Evolutionary conservation across 2,797 vertebrate species (phyloP).

Genomic region (Phyllotis vaccarum): DNA sequence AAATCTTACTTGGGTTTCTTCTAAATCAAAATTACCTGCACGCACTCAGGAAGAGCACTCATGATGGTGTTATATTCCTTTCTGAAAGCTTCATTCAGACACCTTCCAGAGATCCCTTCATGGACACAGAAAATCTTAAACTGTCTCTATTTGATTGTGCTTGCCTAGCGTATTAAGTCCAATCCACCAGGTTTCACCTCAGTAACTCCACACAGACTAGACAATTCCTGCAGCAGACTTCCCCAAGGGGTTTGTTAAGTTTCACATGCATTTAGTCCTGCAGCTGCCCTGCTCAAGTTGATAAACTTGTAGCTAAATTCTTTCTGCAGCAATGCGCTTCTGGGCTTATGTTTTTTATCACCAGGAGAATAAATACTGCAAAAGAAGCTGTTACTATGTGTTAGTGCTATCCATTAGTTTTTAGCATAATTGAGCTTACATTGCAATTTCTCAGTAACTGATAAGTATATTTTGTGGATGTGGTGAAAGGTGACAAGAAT

Average conservation of each 20-base stretch:
- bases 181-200: slow-evolving; percentile 93
- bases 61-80: slow-evolving; percentile 85
- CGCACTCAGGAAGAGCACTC: slow-evolving; percentile 85
- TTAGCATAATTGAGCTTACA: slow-evolving; percentile 84
- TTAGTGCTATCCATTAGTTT: slow-evolving; percentile 79
- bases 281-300: slow-evolving; percentile 93
- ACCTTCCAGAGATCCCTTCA: slow-evolving; percentile 89
- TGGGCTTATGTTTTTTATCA: slow-evolving; percentile 83
- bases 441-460: slow-evolving; percentile 83
- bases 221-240: slow-evolving; percentile 93
- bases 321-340: slow-evolving; percentile 83
- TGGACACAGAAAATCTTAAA: slow-evolving; percentile 90
- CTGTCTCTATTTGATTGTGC: slow-evolving; percentile 92
- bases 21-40: slow-evolving; percentile 86
- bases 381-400: slow-evolving; percentile 80
- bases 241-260: slow-evolving; percentile 94
- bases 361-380: slow-evolving; percentile 84
- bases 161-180: slow-evolving; percentile 93
- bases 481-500: slow-evolving; percentile 78
- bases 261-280: slow-evolving; percentile 94
- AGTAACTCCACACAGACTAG: slow-evolving; percentile 91
- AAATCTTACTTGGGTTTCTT: slow-evolving; percentile 87
- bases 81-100: slow-evolving; percentile 89
- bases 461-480: slow-evolving; percentile 85
- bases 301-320: slow-evolving; percentile 92